Conservation (phyloP, 2,888 invertebrate genomes). For the Aphrophora alni region DNA sequence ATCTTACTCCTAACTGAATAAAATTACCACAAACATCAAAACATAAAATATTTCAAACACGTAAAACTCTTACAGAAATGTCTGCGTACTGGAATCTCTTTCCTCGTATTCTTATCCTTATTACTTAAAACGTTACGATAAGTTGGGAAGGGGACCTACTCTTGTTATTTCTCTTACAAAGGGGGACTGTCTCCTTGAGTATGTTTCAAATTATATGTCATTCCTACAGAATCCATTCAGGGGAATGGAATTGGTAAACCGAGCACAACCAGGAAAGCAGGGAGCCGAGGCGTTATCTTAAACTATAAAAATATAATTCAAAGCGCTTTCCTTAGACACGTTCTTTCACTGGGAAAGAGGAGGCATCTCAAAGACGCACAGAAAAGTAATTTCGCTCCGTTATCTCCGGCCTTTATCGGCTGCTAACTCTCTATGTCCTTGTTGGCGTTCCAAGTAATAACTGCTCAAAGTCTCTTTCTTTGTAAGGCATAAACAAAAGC, state of each 20-base stretch:
- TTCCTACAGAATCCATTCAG: not conserved
- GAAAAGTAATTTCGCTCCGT: conserved; percentile 21
- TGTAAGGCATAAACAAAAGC: not conserved
- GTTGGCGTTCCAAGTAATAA: not conserved
- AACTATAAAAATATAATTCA: conserved; percentile 31
- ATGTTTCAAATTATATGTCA: conserved; percentile 2
- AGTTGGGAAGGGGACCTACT: not conserved
- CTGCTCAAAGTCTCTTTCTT: not conserved
- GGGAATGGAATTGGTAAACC: conserved; percentile 1
- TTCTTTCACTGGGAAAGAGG: conserved; percentile 17
- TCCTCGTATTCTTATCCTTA: no score
- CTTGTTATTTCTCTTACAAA: not conserved
- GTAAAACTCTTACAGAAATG: not conserved
- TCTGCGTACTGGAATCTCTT: no score
- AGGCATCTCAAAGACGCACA: no score
- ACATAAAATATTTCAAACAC: not conserved
- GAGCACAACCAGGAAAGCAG: not conserved
- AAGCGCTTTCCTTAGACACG: conserved; percentile 4
- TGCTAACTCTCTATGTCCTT: not conserved
- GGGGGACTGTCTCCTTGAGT: not conserved
- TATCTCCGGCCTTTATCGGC: conserved; percentile 17
- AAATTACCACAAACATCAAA: not conserved
- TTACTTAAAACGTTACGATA: not conserved
- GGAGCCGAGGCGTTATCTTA: not conserved
- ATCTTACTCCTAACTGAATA: no score